phyloP scores from a whole-genome alignment of 2,113 vertebrate genomes.

The Pelusios castaneus region DNA sequence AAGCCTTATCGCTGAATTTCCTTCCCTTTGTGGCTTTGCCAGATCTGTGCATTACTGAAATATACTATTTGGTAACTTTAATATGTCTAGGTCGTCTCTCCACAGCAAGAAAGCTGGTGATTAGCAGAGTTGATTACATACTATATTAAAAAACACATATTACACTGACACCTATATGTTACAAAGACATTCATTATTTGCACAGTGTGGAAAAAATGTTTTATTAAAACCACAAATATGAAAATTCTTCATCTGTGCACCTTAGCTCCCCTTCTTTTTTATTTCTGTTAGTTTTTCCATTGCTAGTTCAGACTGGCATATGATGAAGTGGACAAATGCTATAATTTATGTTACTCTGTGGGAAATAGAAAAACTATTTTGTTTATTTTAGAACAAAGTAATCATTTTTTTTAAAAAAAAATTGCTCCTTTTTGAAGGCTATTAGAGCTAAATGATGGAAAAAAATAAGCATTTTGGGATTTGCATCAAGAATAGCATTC shows the following conservation, averaged over 20 bases:
- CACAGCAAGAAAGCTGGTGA: not conserved
- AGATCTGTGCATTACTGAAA: not conserved
- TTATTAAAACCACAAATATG: slow-evolving; percentile 9
- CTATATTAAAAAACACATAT: not conserved
- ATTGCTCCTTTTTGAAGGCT: slow-evolving; percentile 25
- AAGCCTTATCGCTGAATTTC: not conserved
- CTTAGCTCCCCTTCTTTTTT: slow-evolving; percentile 42
- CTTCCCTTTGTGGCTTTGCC: slow-evolving; percentile 10
- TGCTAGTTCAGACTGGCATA: slow-evolving; percentile 41
- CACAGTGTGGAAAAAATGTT: slow-evolving; percentile 39
- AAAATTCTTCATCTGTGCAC: slow-evolving; percentile 20
- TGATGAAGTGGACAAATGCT: slow-evolving; percentile 37
- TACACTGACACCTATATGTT: slow-evolving; percentile 15
- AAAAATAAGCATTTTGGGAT: not conserved
- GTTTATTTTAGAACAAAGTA: slow-evolving; percentile 49
- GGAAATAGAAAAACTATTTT: slow-evolving; percentile 44
- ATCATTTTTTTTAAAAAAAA: slow-evolving; percentile 15
- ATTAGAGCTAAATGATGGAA: not conserved
- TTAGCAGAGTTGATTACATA: slow-evolving; percentile 26
- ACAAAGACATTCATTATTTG: slow-evolving; percentile 51
- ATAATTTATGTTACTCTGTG: slow-evolving; percentile 42
- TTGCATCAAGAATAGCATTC: not conserved
- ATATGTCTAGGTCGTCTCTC: not conserved
- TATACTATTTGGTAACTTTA: not conserved
- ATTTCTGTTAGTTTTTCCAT: slow-evolving; percentile 45